Percentiles rank a stretch among this genome's conserved stretches.
These are phyloP conservation scores for Hirtodrosophila duncani DNA, from an alignment of 2,888 invertebrate genomes.

Conservation along the genomic window DNA sequence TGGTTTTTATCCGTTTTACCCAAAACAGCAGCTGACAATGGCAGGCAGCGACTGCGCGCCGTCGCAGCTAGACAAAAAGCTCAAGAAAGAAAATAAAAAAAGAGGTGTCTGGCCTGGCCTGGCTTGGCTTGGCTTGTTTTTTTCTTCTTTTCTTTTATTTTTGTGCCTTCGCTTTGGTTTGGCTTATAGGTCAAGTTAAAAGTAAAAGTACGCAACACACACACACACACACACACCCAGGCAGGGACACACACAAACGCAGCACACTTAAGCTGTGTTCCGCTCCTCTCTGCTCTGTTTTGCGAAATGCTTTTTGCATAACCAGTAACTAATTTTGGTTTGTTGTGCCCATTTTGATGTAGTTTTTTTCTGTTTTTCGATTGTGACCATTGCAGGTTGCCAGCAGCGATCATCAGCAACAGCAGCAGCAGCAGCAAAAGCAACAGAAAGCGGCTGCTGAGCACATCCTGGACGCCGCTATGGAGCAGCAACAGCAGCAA, in stretches of 20 bases:
- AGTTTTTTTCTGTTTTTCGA: slow-evolving; percentile 27
- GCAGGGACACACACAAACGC: no score
- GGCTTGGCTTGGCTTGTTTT: slow-evolving; percentile 2
- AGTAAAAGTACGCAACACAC: slow-evolving; percentile 58
- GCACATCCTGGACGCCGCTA: slow-evolving; percentile 50
- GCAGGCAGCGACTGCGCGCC: slow-evolving; percentile 1
- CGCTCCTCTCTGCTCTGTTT: slow-evolving; percentile 6
- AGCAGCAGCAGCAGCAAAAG: slow-evolving; percentile 43
- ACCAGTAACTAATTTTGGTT: slow-evolving; percentile 49
- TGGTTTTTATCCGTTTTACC: no score
- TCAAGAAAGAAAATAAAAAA: no score
- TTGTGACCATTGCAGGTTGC: slow-evolving; percentile 61
- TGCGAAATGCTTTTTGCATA: slow-evolving; percentile 31
- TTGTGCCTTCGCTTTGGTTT: slow-evolving; percentile 9
- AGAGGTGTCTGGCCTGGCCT: no score
- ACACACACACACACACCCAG: no score
- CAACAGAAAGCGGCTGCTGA: slow-evolving; percentile 17
- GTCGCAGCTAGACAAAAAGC: no score
- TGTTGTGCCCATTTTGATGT: no score
- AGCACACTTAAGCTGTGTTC: no score
- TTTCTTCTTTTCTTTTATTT: slow-evolving; percentile 8
- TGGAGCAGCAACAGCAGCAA: slow-evolving; percentile 47
- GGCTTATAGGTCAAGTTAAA: slow-evolving; percentile 70
- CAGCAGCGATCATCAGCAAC: slow-evolving; percentile 37
- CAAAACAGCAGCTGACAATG: slow-evolving; percentile 1